phyloP scores from a whole-genome alignment of 92 coral and sea anemone genomes.

The Zoanthus solanderi region DNA sequence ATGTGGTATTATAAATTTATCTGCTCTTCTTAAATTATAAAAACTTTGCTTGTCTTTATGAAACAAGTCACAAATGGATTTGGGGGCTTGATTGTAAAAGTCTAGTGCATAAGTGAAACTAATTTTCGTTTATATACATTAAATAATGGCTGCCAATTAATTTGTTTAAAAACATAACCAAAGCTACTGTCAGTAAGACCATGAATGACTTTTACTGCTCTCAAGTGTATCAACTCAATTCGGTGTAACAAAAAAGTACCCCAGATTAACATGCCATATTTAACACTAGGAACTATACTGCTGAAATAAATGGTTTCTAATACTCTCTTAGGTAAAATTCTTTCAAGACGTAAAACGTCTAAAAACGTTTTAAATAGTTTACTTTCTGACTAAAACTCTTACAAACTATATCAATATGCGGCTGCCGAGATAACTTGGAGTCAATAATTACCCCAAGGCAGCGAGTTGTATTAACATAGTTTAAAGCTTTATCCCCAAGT shows the following conservation, averaged over 20 bases:
- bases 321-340: constrained; percentile 38
- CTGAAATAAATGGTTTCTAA: constrained; percentile 39
- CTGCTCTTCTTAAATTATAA: no score
- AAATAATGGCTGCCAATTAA: not conserved
- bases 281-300: constrained; percentile 40
- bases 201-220: not conserved
- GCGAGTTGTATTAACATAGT: constrained; percentile 42
- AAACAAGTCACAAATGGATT: constrained; percentile 36
- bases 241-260: not conserved
- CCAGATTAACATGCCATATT: constrained; percentile 37
- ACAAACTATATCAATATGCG: constrained; percentile 39
- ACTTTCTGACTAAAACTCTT: constrained; percentile 59
- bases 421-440: constrained; percentile 58
- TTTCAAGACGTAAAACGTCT: no score
- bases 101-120: constrained; percentile 30
- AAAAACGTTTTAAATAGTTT: constrained; percentile 32
- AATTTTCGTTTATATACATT: constrained; percentile 33
- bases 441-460: constrained; percentile 53
- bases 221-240: not conserved
- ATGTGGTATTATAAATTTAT: no score
- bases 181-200: not conserved
- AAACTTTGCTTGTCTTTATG: constrained; percentile 22
- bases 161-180: not conserved
- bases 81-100: constrained; percentile 19
- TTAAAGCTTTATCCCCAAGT: constrained; percentile 46